Conservation (phyloP, 2,888 invertebrate species). For the Crematogaster levior region DNA sequence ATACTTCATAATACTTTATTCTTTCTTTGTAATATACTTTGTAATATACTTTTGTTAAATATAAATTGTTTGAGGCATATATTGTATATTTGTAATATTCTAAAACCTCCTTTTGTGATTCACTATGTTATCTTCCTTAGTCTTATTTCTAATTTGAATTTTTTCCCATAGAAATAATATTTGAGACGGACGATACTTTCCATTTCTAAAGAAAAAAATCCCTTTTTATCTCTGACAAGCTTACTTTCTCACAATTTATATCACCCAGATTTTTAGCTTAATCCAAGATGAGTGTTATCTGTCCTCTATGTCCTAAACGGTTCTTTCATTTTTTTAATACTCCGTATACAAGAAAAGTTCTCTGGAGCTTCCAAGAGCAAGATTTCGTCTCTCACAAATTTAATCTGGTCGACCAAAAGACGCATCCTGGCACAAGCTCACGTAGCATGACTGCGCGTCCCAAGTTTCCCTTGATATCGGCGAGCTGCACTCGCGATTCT, state of each 20-base stretch:
- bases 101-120: not conserved
- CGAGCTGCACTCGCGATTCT: conserved; percentile 90
- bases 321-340: not conserved
- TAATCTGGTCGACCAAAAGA: conserved; percentile 91
- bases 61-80: not conserved
- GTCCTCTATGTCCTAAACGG: not conserved
- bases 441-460: conserved; percentile 91
- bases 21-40: too few relatives aligned
- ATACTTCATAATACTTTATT: too few relatives aligned
- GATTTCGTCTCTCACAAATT: conserved; percentile 89
- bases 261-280: not conserved
- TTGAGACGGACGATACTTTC: not conserved
- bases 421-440: conserved; percentile 92
- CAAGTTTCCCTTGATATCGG: conserved; percentile 93
- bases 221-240: not conserved
- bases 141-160: not conserved
- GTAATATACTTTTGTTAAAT: not conserved
- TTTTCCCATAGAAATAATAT: not conserved
- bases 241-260: not conserved
- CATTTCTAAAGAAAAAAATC: not conserved
- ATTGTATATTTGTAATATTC: not conserved
- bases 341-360: not conserved
- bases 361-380: not conserved
- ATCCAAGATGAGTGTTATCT: not conserved
- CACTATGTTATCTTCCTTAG: not conserved